phyloP scores from a whole-genome alignment of 2,888 invertebrate genomes.

The Melanostoma scalare region DNA sequence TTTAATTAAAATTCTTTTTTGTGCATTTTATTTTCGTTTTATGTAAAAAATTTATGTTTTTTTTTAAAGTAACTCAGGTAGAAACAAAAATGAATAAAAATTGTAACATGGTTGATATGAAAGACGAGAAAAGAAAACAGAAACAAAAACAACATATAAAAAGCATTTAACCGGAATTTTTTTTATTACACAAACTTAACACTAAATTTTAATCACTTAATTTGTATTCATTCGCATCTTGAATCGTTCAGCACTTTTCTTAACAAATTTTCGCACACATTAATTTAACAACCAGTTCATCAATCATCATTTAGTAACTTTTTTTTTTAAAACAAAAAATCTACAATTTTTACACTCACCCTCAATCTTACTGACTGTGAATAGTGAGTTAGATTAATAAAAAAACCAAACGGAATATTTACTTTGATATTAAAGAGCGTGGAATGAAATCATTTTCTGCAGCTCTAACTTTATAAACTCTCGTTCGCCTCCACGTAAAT shows the following conservation, averaged over 20 bases:
- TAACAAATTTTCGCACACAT: slow-evolving; percentile 24
- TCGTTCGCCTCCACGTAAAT: slow-evolving; percentile 69
- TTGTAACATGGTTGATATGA: slow-evolving; percentile 47
- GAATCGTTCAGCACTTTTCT: not conserved
- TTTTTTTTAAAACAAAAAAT: slow-evolving; percentile 14
- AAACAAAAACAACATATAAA: slow-evolving; percentile 26
- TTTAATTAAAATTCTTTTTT: slow-evolving; percentile 51
- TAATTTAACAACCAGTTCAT: slow-evolving; percentile 37
- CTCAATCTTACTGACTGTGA: slow-evolving; percentile 18
- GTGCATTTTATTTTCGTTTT: slow-evolving; percentile 53
- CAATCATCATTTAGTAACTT: not conserved
- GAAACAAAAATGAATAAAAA: slow-evolving; percentile 21
- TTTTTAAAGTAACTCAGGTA: slow-evolving; percentile 59
- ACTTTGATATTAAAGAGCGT: too few relatives aligned
- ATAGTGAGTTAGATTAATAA: too few relatives aligned
- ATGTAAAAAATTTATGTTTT: slow-evolving; percentile 42
- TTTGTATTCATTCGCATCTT: too few relatives aligned
- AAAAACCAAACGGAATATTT: too few relatives aligned
- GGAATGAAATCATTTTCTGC: too few relatives aligned
- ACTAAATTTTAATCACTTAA: not conserved
- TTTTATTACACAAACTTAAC: slow-evolving; percentile 20
- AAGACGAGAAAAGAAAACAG: not conserved
- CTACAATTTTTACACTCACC: not conserved
- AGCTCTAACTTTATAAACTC: slow-evolving; percentile 24
- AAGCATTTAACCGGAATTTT: slow-evolving; percentile 49